Evolutionary conservation across 2,888 invertebrate genomes (phyloP).

Genomic region (Argyresthia goedartella): DNA sequence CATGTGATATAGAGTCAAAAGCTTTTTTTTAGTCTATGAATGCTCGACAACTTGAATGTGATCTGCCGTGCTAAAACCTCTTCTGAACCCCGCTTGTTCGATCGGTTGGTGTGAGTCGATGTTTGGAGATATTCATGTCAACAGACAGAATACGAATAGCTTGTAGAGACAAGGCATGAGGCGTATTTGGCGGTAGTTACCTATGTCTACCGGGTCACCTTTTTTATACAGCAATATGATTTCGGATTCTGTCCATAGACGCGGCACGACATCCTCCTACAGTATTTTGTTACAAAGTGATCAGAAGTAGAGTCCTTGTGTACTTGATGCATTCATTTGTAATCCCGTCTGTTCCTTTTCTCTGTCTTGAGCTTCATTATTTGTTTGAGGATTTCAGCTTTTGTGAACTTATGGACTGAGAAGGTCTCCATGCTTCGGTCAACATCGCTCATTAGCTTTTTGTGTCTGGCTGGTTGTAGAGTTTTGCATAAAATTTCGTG

Average conservation of each 20-base stretch:
- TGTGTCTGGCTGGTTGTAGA: slow-evolving; percentile 4
- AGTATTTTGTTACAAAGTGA: background rate
- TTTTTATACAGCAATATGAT: slow-evolving; percentile 9
- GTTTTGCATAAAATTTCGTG: slow-evolving; percentile 8
- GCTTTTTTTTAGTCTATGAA: too few relatives aligned
- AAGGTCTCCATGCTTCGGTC: background rate
- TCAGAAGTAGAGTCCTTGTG: background rate
- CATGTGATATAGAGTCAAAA: too few relatives aligned
- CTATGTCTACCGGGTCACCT: slow-evolving; percentile 8
- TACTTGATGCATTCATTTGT: background rate
- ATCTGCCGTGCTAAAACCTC: too few relatives aligned
- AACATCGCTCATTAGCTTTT: background rate
- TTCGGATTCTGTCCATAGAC: background rate
- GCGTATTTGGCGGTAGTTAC: slow-evolving; percentile 9
- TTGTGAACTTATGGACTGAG: background rate
- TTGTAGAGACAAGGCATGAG: slow-evolving; percentile 7
- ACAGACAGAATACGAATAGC: slow-evolving; percentile 6
- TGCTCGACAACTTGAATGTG: too few relatives aligned
- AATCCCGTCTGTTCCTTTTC: slow-evolving; percentile 2
- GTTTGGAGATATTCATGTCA: slow-evolving; percentile 1
- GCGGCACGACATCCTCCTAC: background rate
- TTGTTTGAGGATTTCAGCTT: background rate
- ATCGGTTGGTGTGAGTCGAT: background rate
- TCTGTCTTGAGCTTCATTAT: slow-evolving; percentile 2
- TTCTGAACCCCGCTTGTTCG: too few relatives aligned